phyloP scores from a whole-genome alignment of 2,113 vertebrate species.

The Oryzias celebensis region DNA sequence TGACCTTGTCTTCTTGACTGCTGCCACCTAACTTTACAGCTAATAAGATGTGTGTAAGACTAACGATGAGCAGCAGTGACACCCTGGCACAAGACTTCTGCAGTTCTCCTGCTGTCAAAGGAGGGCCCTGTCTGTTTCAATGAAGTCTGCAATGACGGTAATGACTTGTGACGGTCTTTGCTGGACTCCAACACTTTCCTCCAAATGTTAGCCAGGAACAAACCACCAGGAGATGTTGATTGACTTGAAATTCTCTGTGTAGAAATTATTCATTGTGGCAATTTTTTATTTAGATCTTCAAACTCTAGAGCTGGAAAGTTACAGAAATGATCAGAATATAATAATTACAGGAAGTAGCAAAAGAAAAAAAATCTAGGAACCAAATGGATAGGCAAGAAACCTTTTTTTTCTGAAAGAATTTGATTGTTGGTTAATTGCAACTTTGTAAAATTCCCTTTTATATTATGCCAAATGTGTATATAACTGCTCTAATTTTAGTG shows the following conservation, averaged over 20 bases:
- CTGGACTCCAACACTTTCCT: slow-evolving; percentile 29
- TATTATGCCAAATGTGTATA: too few relatives aligned
- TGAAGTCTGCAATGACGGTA: slow-evolving; percentile 54
- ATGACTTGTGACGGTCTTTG: slow-evolving; percentile 11
- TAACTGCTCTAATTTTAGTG: too few relatives aligned
- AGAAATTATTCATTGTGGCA: neutral
- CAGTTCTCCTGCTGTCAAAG: slow-evolving; percentile 41
- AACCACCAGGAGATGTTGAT: slow-evolving; percentile 19
- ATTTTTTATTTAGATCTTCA: too few relatives aligned
- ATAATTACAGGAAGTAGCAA: too few relatives aligned
- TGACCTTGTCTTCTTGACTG: slow-evolving; percentile 67
- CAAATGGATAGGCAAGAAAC: too few relatives aligned
- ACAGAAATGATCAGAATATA: too few relatives aligned
- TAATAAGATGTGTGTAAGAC: slow-evolving; percentile 58
- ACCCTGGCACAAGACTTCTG: slow-evolving; percentile 10
- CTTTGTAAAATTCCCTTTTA: too few relatives aligned
- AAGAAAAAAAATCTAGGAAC: too few relatives aligned
- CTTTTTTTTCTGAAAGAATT: too few relatives aligned
- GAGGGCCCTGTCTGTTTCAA: slow-evolving; percentile 54
- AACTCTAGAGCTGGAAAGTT: too few relatives aligned
- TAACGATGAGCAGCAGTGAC: slow-evolving; percentile 72
- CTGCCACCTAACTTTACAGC: slow-evolving; percentile 47
- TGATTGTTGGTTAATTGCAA: too few relatives aligned
- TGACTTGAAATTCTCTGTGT: neutral
- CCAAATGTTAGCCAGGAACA: slow-evolving; percentile 10